phyloP scores from a whole-genome alignment of 2,888 invertebrate genomes.

The Spisula solida region DNA sequence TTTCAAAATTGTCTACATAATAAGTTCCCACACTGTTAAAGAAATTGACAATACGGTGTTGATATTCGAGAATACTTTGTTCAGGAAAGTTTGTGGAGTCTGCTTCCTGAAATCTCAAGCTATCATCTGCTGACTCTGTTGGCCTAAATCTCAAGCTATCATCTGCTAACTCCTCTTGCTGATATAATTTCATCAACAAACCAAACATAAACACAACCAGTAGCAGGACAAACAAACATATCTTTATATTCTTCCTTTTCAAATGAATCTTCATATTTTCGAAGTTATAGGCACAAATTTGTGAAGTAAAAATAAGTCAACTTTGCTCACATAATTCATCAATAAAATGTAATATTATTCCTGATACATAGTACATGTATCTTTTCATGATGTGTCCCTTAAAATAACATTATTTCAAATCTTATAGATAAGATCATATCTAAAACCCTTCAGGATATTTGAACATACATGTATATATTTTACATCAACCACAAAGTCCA shows the following conservation, averaged over 20 bases:
- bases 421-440: too few relatives aligned
- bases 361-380: background rate
- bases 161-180: background rate
- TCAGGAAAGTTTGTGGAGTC: background rate
- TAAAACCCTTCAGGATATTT: background rate
- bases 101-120: background rate
- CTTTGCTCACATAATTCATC: background rate
- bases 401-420: background rate
- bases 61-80: background rate
- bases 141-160: background rate
- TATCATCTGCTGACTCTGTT: background rate
- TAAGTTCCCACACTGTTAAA: too few relatives aligned
- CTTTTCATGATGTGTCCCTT: background rate
- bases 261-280: slow-evolving; percentile 40
- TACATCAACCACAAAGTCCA: too few relatives aligned
- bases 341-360: too few relatives aligned
- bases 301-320: background rate
- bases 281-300: background rate
- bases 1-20: slow-evolving; percentile 56
- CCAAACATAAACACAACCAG: slow-evolving; percentile 32
- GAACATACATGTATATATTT: too few relatives aligned
- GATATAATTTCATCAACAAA: background rate
- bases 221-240: slow-evolving; percentile 7
- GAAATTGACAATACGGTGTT: too few relatives aligned
- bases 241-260: slow-evolving; percentile 37